Evolutionary conservation across 2,113 vertebrate species (phyloP), one percentile per base, ranked within the genome.

Genomic region (Scomber colias): DNA sequence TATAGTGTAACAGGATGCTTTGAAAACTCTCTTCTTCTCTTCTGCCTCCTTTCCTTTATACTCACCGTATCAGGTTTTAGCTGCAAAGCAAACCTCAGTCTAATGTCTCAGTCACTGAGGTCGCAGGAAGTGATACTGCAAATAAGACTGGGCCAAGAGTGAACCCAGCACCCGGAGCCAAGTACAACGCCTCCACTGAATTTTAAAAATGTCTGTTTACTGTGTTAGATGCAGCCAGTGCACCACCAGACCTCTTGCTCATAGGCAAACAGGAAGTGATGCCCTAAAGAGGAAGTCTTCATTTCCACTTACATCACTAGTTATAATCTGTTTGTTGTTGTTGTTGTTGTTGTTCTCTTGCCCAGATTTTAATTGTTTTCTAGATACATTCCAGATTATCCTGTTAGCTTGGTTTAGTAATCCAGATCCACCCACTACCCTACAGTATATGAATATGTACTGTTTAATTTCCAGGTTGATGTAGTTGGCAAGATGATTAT

Each of bases 211-310:
- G 35, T 85, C 40, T n/a, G 44, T 40, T 64, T 53, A 50, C 35
- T 78, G 77, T 76, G 56, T 24, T 69, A 46, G 19, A 19, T 27
- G 54, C 54, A 17, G 1, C 24, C 27, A 21, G 3, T 57, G 27
- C 27, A 0, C 56, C 27, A 0, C 56, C 31, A 16, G 60, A 53
- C 27, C 8, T 31, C 69, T 15, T 3, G 40, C 50, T 82, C 50
- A 10, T n/a, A 11, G 49, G 40, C 73, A 67, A 77, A 77, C 73
- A 67, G 78, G 84, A 90, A 77, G 76, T 50, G 24, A 69, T 50
- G 63, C 55, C 63, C 71, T 66, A 50, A 59, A 75, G 65, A 46
- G 63, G 70, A 86, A 81, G 73, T 63, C 66, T 0, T 1, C 31
- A 13, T 60, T 65, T 73, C 66, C 66, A 50, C 12, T 77, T 45